These are phyloP conservation scores for Syrrhaptes paradoxus DNA, from an alignment of 2,113 vertebrate species.

Conservation along the genomic window DNA sequence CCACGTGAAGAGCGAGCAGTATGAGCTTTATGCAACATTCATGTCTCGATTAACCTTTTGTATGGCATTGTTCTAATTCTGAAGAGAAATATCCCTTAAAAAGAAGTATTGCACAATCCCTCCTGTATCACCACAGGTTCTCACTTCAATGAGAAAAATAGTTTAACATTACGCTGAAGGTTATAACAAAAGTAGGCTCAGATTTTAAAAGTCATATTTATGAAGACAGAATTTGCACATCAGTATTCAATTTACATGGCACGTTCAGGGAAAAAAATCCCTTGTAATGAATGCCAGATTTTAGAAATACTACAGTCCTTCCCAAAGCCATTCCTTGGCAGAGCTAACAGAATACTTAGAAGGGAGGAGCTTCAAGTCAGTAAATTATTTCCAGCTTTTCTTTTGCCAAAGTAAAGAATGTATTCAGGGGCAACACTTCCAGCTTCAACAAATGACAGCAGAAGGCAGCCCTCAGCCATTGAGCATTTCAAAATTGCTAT, in stretches of 20 bases:
- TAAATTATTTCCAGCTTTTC: constrained; percentile 64
- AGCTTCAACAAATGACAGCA: constrained; percentile 23
- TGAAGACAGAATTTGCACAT: constrained; percentile 53
- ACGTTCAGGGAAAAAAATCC: constrained; percentile 55
- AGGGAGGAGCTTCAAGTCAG: constrained; percentile 60
- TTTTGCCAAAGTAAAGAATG: constrained; percentile 46
- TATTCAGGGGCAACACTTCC: constrained; percentile 26
- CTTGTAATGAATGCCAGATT: constrained; percentile 69
- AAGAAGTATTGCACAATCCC: background rate
- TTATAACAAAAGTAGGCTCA: background rate
- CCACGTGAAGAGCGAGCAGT: background rate
- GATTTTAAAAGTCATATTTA: background rate
- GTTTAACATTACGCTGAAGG: background rate
- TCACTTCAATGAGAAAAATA: constrained; percentile 2
- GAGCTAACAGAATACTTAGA: constrained; percentile 33
- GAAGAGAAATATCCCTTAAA: background rate
- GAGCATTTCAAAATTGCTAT: background rate
- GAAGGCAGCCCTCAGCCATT: background rate
- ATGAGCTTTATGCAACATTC: background rate
- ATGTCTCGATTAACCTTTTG: background rate
- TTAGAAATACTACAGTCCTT: constrained; percentile 39
- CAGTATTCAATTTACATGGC: constrained; percentile 62
- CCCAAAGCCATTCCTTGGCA: constrained; percentile 58
- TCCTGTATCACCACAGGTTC: background rate
- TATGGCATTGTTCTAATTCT: background rate